phyloP scores from a whole-genome alignment of 2,113 vertebrate species.

The Forbesichthys agassizii region DNA sequence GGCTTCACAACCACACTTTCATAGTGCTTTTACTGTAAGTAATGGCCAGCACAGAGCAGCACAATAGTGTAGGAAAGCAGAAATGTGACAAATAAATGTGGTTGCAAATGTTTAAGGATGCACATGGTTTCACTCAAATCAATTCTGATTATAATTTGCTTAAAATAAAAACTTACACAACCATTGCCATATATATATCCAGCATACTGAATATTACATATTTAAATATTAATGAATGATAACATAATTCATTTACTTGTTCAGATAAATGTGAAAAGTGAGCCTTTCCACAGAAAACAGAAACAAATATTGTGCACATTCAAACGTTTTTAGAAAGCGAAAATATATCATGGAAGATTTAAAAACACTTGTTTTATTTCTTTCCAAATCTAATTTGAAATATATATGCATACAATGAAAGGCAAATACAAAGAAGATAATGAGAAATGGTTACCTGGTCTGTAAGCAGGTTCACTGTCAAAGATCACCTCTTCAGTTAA shows the following conservation, averaged over 20 bases:
- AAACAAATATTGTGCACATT: too few species aligned
- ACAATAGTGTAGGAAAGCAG: background rate
- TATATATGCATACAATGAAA: too few species aligned
- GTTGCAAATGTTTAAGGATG: slow-evolving; percentile 13
- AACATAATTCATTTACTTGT: too few species aligned
- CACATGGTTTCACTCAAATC: background rate
- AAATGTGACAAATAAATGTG: background rate
- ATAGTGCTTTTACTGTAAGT: slow-evolving; percentile 51
- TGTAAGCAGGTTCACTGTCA: background rate
- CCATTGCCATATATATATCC: too few species aligned
- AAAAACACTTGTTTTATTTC: too few species aligned
- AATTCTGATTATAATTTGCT: slow-evolving; percentile 10
- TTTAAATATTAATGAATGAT: too few species aligned
- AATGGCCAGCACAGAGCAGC: slow-evolving; percentile 49
- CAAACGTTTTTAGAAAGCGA: too few species aligned
- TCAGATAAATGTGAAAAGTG: too few species aligned
- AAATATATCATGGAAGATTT: too few species aligned
- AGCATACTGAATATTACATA: too few species aligned
- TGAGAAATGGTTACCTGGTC: background rate
- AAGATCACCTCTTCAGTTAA: background rate
- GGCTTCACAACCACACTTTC: slow-evolving; percentile 45
- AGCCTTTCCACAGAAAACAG: too few species aligned
- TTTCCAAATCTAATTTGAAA: too few species aligned
- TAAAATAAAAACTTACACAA: background rate
- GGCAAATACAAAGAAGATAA: background rate